Conservation (phyloP, 2,113 vertebrate genomes). For the Mungos mungo region DNA sequence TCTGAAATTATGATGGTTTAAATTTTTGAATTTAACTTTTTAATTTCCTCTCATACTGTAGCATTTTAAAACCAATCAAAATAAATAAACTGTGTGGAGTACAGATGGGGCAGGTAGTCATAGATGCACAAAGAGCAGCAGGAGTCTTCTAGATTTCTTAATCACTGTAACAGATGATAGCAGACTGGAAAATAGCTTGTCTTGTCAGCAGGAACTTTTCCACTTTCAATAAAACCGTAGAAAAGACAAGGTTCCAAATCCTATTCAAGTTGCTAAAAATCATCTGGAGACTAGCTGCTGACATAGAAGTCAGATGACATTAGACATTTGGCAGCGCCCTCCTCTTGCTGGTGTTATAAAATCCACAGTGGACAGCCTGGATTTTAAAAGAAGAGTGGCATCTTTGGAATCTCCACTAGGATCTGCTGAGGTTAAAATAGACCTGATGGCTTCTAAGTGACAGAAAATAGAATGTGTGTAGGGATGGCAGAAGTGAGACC, state of each 20-base stretch:
- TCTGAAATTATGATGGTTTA: background rate
- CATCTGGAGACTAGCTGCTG: constrained; percentile 64
- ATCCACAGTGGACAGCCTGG: constrained; percentile 50
- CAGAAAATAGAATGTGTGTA: constrained; percentile 47
- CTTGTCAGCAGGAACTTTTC: constrained; percentile 13
- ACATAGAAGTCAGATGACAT: constrained; percentile 64
- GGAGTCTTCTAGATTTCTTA: background rate
- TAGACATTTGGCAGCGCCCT: constrained; percentile 68
- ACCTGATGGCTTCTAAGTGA: constrained; percentile 42
- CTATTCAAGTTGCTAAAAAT: constrained; percentile 61
- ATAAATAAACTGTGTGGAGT: background rate
- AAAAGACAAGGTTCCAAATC: constrained; percentile 38
- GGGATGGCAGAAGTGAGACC: constrained; percentile 10
- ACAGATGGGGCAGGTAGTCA: background rate
- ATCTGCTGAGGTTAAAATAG: constrained; percentile 66
- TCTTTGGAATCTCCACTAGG: constrained; percentile 75
- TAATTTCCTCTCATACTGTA: background rate
- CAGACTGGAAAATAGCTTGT: constrained; percentile 36
- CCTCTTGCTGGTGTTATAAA: constrained; percentile 49
- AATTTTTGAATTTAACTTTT: constrained; percentile 5
- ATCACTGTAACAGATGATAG: constrained; percentile 33
- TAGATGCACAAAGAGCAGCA: background rate
- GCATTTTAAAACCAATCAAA: constrained; percentile 27
- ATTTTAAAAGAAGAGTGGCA: constrained; percentile 71
- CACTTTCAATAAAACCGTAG: constrained; percentile 51